Evolutionary conservation across 1,140 invertebrate genomes (phyloP), one percentile per base, ranked within the genome.

Genomic region (Lepidurus arcticus): DNA sequence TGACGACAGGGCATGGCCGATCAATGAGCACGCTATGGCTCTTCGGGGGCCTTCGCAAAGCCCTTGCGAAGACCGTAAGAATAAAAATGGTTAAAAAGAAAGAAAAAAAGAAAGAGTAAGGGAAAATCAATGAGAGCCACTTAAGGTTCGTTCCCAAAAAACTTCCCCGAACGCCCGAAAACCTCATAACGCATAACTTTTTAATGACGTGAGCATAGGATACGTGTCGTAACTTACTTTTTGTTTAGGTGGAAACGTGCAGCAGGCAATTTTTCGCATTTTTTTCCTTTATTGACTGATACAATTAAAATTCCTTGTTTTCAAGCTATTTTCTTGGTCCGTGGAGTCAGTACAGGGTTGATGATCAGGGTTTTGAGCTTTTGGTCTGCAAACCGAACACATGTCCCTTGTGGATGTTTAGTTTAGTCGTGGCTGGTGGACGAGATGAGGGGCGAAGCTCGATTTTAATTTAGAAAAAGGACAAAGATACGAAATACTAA

Each of bases 21-120:
- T 65, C 53, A 65, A 65, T 65, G 53, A 65, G 13, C n/a, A 16
- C 16, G 53, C 8, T 42, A 44, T 80, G 53, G 76, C 43, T 47
- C 53, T 76, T 73, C 24, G 34, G 44, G 42, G 75, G n/a, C 21
- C 10, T 76, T 24, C 43, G 7, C 7, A 76, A 76, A 76, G 45
- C 75, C 43, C 5, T 13, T 65, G n/a, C 53, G 21, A 16, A 7
- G 13, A 21, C 16, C 16, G 21, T 13, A 21, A 65, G 21, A n/a
- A 65, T 65, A 65, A 65, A 65, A 65, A 65, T 34, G 34, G 34
- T n/a, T 11, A 13, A 16, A 65, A 16, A 16, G 13, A 65, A 7
- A 65, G 53, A 65, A 65, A 65, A 65, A 65, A 16, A 65, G 2
- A 16, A 65, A 65, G 21, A 16, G 13, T 7, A 65, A 65, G 53